A percentile compares a stretch with the other conserved stretches of the same genome.
Evolutionary conservation across 2,888 invertebrate species (phyloP).

Genomic region (Drosophila maculinotata): DNA sequence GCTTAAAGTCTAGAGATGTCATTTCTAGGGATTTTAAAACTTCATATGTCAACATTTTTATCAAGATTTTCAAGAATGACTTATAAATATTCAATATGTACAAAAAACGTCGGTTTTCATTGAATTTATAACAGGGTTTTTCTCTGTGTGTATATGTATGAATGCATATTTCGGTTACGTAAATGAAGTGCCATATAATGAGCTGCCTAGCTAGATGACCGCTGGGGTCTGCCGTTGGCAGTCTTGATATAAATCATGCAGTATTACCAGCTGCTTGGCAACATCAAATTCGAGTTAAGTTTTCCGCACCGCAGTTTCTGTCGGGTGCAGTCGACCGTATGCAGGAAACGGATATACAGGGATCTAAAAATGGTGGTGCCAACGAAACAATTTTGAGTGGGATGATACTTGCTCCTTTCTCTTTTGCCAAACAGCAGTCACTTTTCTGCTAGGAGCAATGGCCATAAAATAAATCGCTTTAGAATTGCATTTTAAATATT

Average conservation of each 20-base stretch:
- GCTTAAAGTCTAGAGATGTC: too few relatives aligned
- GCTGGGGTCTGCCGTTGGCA: constrained; percentile 43
- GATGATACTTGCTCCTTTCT: constrained; percentile 8
- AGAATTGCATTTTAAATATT: constrained; percentile 78
- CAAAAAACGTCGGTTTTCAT: too few relatives aligned
- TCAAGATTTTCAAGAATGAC: too few relatives aligned
- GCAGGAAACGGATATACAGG: constrained; percentile 56
- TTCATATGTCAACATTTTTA: too few relatives aligned
- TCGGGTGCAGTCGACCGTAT: constrained; percentile 49
- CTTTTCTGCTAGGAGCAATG: constrained; percentile 15
- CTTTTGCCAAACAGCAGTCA: not conserved
- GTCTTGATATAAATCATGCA: constrained; percentile 78
- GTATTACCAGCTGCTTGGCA: constrained; percentile 83
- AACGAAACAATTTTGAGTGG: constrained; percentile 62
- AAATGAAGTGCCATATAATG: constrained; percentile 64
- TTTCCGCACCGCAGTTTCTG: constrained; percentile 59
- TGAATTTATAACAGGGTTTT: too few relatives aligned
- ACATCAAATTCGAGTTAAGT: constrained; percentile 80
- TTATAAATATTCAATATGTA: too few relatives aligned
- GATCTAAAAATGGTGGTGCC: constrained; percentile 59
- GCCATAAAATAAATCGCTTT: constrained; percentile 74
- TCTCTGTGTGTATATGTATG: not conserved
- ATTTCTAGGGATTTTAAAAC: too few relatives aligned
- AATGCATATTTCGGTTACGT: constrained; percentile 3
- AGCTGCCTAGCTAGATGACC: constrained; percentile 49